phyloP scores from a whole-genome alignment of 2,797 vertebrate genomes.

The Perodicticus potto region DNA sequence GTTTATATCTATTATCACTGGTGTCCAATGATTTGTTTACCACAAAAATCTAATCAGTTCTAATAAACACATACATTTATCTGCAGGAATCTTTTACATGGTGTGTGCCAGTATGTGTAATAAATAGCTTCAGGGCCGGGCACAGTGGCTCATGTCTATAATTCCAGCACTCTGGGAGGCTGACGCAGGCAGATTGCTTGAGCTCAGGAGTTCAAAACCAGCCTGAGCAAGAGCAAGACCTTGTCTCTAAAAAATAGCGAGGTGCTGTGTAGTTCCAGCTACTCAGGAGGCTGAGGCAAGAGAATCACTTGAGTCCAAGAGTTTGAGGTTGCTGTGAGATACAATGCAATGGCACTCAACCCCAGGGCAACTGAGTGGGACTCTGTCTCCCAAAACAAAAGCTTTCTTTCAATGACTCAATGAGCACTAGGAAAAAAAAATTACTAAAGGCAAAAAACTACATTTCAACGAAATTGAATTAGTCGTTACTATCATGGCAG shows the following conservation, averaged over 20 bases:
- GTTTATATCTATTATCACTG: conserved; percentile 22
- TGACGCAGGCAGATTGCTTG: too few relatives aligned
- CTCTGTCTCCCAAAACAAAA: neutral
- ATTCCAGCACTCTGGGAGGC: too few relatives aligned
- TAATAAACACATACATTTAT: conserved; percentile 23
- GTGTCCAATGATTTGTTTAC: conserved; percentile 30
- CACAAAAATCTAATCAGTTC: conserved; percentile 52
- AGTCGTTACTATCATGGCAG: conserved; percentile 6
- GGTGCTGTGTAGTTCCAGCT: too few relatives aligned
- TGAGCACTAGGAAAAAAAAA: conserved; percentile 27
- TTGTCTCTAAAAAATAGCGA: too few relatives aligned
- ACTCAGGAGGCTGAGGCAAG: too few relatives aligned
- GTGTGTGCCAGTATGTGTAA: neutral
- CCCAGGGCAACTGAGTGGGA: too few relatives aligned
- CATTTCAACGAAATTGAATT: conserved; percentile 42
- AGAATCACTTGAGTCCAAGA: too few relatives aligned
- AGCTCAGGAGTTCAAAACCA: too few relatives aligned
- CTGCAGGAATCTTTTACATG: neutral
- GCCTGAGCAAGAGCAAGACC: too few relatives aligned
- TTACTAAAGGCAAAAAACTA: conserved; percentile 23
- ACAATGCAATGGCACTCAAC: too few relatives aligned
- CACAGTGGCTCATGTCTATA: too few relatives aligned
- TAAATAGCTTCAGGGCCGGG: neutral
- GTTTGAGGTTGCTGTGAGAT: too few relatives aligned
- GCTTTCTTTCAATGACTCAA: conserved; percentile 53